Evolutionary conservation across 2,888 invertebrate species (phyloP).

Genomic region (Pterostichus madidus): DNA sequence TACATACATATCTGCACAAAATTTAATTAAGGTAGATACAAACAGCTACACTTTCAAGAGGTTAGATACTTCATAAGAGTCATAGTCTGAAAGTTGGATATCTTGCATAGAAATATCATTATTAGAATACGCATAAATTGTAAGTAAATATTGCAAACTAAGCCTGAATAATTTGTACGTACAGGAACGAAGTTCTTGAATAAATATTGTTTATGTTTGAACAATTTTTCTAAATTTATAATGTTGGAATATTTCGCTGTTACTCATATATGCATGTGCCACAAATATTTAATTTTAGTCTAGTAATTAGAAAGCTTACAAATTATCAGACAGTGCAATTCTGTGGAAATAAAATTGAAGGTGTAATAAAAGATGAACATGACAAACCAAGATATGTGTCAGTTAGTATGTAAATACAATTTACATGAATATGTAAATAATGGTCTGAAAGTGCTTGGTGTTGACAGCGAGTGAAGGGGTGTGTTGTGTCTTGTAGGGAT

Average conservation of each 20-base stretch:
- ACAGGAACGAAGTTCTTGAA: slow-evolving; percentile 15
- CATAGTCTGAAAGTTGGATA: neutral
- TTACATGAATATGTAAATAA: neutral
- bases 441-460: neutral
- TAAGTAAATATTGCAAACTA: neutral
- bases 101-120: neutral
- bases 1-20: slow-evolving; percentile 6
- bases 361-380: neutral
- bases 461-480: slow-evolving; percentile 34
- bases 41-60: slow-evolving; percentile 34
- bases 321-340: slow-evolving; percentile 13
- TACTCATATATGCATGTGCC: slow-evolving; percentile 14
- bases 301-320: neutral
- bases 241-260: slow-evolving; percentile 11
- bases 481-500: slow-evolving; percentile 40
- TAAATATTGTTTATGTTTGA: slow-evolving; percentile 46
- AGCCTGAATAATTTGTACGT: neutral
- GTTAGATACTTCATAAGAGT: slow-evolving; percentile 24
- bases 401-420: neutral
- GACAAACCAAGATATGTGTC: slow-evolving; percentile 6
- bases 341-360: neutral
- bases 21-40: slow-evolving; percentile 1
- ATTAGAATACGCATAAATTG: neutral
- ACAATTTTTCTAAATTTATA: slow-evolving; percentile 48
- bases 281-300: slow-evolving; percentile 1